Evolutionary conservation across 2,797 vertebrate species (phyloP), one percentile per base, ranked within the genome.

Genomic region (Lycodopsis pacificus): DNA sequence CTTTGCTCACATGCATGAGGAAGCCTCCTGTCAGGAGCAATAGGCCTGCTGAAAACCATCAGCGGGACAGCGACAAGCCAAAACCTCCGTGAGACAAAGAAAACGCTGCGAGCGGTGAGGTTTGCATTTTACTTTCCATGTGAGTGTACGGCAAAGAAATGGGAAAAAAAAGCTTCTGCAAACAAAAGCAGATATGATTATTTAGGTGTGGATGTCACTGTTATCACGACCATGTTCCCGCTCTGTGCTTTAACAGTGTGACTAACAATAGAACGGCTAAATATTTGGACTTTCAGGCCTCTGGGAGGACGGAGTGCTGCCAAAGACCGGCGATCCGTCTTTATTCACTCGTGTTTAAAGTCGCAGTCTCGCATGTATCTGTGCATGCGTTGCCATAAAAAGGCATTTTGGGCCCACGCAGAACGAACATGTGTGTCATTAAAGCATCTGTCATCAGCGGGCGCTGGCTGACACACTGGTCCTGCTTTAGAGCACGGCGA

Each of bases 201-300:
- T 65, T n/a, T 64, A 53, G 48, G 44, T 7, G 1, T 54, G 46
- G 58, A 72, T 73, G 56, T 79, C 65, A 74, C 73, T 75, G 66
- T 71, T 80, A 79, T 84, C 78, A 56, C 64, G 20, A 20, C 73
- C 68, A 59, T 46, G n/a, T 73, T 80, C 71, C 76, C 73, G 87
- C 76, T 30, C 34, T 80, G 42, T 59, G 70, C 76, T 71, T 83
- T 74, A 67, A 75, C 73, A 64, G 63, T 27, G 46, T 67, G 67
- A 64, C 71, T 54, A 87, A 92, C 89, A 93, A 91, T 78, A 79
- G 72, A 79, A 75, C 90, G 77, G 81, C 85, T 94, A 94, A 94
- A 95, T 94, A 94, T 94, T 95, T 95, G 77, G 84, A 92, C 80
- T 84, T 74, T 75, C 44, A 19, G 81, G 71, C 70, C 77, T 65